These are phyloP conservation scores for Bubo blakistoni DNA, from an alignment of 2,113 vertebrate genomes.

Conservation along the genomic window DNA sequence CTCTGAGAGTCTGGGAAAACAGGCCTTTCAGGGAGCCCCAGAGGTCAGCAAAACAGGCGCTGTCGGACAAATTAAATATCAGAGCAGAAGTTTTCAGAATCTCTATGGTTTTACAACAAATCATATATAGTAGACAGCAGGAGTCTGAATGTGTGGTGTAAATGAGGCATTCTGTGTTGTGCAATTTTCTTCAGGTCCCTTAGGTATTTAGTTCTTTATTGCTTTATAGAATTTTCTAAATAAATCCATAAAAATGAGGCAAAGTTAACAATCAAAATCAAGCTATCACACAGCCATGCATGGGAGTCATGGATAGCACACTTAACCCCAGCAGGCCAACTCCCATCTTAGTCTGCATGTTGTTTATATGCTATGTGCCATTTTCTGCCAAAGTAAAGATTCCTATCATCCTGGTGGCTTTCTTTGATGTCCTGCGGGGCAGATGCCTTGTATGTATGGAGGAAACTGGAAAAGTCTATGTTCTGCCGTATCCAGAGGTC, in stretches of 20 bases:
- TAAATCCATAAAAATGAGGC: background rate
- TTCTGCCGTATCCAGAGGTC: background rate
- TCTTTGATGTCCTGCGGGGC: background rate
- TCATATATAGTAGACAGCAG: background rate
- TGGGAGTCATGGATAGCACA: background rate
- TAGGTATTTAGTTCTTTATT: background rate
- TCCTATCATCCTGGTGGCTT: constrained; percentile 4
- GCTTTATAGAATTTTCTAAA: background rate
- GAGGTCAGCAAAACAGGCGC: background rate
- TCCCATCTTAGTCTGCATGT: background rate
- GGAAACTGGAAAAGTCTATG: background rate
- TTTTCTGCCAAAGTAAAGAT: constrained; percentile 33
- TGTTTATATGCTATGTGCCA: background rate
- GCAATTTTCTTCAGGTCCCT: background rate
- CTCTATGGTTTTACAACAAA: background rate
- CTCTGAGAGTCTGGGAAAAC: constrained; percentile 12
- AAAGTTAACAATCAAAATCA: background rate
- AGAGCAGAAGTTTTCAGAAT: background rate
- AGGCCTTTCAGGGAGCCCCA: constrained; percentile 9
- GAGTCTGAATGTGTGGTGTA: background rate
- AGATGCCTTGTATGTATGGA: background rate
- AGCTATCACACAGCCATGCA: background rate
- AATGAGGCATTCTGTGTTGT: background rate
- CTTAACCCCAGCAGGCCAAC: background rate
- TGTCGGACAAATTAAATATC: background rate